Evolutionary conservation across 2,888 invertebrate species (phyloP).

Genomic region (Eupithecia insigniata): DNA sequence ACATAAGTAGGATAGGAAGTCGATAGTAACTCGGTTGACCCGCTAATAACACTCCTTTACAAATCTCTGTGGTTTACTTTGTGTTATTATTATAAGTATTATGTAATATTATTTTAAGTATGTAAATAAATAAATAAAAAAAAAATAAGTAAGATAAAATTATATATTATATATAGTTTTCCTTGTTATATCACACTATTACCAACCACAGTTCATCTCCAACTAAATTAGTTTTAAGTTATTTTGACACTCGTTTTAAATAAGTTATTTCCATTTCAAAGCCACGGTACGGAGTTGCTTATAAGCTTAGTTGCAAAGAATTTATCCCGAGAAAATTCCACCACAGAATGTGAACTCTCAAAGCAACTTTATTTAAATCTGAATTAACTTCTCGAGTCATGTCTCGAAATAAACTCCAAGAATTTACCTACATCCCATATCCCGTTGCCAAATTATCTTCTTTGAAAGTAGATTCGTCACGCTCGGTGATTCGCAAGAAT

Average conservation of each 20-base stretch:
- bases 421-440: neutral
- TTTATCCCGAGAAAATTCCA: neutral
- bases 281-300: neutral
- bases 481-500: neutral
- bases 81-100: too few relatives aligned
- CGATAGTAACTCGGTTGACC: too few relatives aligned
- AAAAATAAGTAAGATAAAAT: too few relatives aligned
- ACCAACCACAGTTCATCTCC: too few relatives aligned
- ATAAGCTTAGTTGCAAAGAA: neutral
- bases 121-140: too few relatives aligned
- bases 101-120: too few relatives aligned
- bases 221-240: neutral
- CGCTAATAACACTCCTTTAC: too few relatives aligned
- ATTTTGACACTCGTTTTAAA: neutral
- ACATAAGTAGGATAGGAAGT: too few relatives aligned
- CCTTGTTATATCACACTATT: too few relatives aligned
- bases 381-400: neutral
- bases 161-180: too few relatives aligned
- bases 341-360: conserved; percentile 3
- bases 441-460: neutral
- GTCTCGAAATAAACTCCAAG: neutral
- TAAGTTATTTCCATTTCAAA: neutral
- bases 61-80: too few relatives aligned
- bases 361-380: neutral
- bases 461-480: conserved; percentile 1